phyloP scores from a whole-genome alignment of 2,888 invertebrate genomes.

The Pachliopta kotzebuea region DNA sequence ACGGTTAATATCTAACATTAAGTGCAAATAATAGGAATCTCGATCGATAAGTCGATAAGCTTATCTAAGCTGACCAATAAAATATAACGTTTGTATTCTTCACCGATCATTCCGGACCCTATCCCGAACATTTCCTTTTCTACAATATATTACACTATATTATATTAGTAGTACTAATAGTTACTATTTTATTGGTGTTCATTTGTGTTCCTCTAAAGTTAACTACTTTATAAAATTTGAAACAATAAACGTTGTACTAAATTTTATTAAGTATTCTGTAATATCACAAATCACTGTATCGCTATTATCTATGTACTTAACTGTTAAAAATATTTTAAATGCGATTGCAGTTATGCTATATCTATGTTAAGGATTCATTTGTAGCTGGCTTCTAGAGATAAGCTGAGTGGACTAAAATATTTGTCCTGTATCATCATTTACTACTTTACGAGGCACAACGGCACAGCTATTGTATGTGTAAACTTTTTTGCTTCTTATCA shows the following conservation, averaged over 20 bases:
- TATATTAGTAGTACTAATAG: conserved; percentile 41
- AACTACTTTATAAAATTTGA: conserved; percentile 66
- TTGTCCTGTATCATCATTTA: conserved; percentile 32
- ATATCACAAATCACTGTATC: conserved; percentile 77
- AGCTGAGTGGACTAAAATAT: conserved; percentile 23
- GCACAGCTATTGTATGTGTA: conserved; percentile 60
- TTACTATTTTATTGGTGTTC: conserved; percentile 75
- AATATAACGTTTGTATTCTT: conserved; percentile 21
- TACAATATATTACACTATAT: conserved; percentile 40
- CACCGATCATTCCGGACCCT: conserved; percentile 34
- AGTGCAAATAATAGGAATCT: conserved; percentile 26
- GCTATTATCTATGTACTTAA: conserved; percentile 53
- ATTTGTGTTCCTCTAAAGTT: conserved; percentile 67
- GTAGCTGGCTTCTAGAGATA: conserved; percentile 29
- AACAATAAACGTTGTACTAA: conserved; percentile 72
- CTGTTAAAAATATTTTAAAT: conserved; percentile 27
- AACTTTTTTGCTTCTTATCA: conserved; percentile 29
- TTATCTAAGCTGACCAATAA: conserved; percentile 9
- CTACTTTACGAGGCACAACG: conserved; percentile 70
- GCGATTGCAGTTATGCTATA: conserved; percentile 18
- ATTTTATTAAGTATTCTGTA: conserved; percentile 71
- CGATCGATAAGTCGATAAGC: conserved; percentile 7
- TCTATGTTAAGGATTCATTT: conserved; percentile 13
- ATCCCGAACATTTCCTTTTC: conserved; percentile 41
- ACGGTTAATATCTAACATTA: conserved; percentile 1